Evolutionary conservation across 30 jellyfish, hydroid and myxozoan genomes (phyloP).

Genomic region (Sanderia malayensis): DNA sequence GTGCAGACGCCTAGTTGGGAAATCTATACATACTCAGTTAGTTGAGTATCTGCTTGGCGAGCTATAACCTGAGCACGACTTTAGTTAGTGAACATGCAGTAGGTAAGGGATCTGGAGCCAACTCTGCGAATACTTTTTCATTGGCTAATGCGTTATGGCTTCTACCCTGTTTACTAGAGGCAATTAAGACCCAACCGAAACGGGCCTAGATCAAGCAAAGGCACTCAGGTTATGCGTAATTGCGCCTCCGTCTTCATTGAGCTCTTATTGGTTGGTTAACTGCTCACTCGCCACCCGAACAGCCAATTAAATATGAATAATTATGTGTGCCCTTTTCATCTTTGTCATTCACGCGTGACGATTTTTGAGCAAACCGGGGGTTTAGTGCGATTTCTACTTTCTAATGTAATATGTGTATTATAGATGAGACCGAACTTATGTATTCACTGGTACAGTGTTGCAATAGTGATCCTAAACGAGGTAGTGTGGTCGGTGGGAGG

Average conservation of each 20-base stretch:
- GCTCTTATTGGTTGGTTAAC: conserved; percentile 41
- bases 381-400: background rate
- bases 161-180: background rate
- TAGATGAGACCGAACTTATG: background rate
- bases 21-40: too few species aligned
- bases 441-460: background rate
- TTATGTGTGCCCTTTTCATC: conserved; percentile 67
- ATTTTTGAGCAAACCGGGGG: conserved; percentile 30
- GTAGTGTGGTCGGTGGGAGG: too few species aligned
- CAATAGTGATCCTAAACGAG: background rate
- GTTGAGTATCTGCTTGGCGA: too few species aligned
- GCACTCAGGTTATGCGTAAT: background rate
- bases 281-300: conserved; percentile 75
- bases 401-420: background rate
- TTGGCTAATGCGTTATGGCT: background rate
- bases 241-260: conserved; percentile 26
- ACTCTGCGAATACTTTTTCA: background rate
- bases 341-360: conserved; percentile 55
- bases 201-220: conserved; percentile 13
- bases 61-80: too few species aligned
- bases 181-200: conserved; percentile 12
- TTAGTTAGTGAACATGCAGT: background rate
- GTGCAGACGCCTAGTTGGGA: too few species aligned
- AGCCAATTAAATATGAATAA: conserved; percentile 65
- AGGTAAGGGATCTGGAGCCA: background rate